Conservation (phyloP, 2,888 invertebrate genomes). For the Melangyna quadrimaculata region DNA sequence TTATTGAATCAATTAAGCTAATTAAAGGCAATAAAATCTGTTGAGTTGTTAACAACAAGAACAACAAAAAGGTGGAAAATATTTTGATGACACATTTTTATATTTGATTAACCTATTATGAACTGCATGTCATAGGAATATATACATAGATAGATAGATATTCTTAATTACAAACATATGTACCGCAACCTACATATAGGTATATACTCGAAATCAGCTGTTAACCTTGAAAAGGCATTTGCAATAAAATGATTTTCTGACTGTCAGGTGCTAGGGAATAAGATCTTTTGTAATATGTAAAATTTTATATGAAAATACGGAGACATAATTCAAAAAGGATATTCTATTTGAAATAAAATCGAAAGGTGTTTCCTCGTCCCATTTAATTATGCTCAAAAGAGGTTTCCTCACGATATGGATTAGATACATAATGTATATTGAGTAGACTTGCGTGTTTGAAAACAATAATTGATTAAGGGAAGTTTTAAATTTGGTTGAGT, state of each 20-base stretch:
- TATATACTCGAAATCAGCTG: neutral
- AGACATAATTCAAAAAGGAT: neutral
- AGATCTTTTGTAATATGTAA: neutral
- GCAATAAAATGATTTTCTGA: neutral
- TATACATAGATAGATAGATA: neutral
- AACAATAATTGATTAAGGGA: neutral
- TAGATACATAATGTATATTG: no score
- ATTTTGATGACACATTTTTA: neutral
- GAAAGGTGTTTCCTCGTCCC: neutral
- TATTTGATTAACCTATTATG: neutral
- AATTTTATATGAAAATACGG: neutral
- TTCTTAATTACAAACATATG: neutral
- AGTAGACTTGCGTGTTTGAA: neutral
- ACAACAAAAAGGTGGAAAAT: neutral
- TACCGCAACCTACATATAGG: no score
- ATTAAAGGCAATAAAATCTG: neutral
- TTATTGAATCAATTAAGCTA: neutral
- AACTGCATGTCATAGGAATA: neutral
- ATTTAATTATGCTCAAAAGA: slow-evolving; percentile 4
- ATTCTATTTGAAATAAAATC: neutral
- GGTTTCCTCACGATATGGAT: neutral
- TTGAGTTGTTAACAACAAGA: neutral
- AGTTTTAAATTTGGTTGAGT: neutral
- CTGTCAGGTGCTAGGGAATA: no score
- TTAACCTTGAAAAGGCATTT: neutral